Evolutionary conservation across 2,797 vertebrate species (phyloP).

Genomic region (Rousettus madagascariensis): DNA sequence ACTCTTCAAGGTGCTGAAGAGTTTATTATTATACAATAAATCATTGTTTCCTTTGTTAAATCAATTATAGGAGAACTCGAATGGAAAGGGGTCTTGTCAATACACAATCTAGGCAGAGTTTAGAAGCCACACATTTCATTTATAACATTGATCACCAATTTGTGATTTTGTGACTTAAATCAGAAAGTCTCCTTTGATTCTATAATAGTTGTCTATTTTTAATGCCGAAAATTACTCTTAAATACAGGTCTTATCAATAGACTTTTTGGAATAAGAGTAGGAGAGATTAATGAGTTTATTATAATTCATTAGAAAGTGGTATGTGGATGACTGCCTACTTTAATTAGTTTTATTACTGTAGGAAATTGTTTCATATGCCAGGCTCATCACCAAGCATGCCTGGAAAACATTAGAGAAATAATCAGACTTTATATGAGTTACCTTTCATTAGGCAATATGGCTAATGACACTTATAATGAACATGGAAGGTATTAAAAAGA

Average conservation of each 20-base stretch:
- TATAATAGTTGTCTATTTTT: slow-evolving; percentile 52
- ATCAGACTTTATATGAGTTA: slow-evolving; percentile 80
- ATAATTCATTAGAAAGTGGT: slow-evolving; percentile 86
- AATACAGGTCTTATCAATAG: slow-evolving; percentile 71
- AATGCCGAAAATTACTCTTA: slow-evolving; percentile 42
- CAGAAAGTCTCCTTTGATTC: neutral
- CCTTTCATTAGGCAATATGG: slow-evolving; percentile 80
- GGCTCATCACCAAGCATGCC: slow-evolving; percentile 81
- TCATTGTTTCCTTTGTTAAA: slow-evolving; percentile 28
- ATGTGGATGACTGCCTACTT: slow-evolving; percentile 85
- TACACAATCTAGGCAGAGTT: neutral
- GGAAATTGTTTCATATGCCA: slow-evolving; percentile 87
- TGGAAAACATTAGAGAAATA: slow-evolving; percentile 83
- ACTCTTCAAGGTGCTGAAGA: slow-evolving; percentile 31
- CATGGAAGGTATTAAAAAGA: slow-evolving; percentile 76
- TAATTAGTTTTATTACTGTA: slow-evolving; percentile 88
- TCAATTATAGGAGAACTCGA: slow-evolving; percentile 20
- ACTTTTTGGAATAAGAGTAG: slow-evolving; percentile 63
- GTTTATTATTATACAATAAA: neutral
- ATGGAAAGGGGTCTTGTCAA: slow-evolving; percentile 25
- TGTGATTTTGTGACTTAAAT: slow-evolving; percentile 27
- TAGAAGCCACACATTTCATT: slow-evolving; percentile 50
- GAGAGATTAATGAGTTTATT: slow-evolving; percentile 86
- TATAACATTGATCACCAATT: neutral
- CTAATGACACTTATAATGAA: slow-evolving; percentile 77